These are phyloP conservation scores for Drepanosiphum platanoidis DNA, from an alignment of 2,888 invertebrate species.

Conservation along the genomic window DNA sequence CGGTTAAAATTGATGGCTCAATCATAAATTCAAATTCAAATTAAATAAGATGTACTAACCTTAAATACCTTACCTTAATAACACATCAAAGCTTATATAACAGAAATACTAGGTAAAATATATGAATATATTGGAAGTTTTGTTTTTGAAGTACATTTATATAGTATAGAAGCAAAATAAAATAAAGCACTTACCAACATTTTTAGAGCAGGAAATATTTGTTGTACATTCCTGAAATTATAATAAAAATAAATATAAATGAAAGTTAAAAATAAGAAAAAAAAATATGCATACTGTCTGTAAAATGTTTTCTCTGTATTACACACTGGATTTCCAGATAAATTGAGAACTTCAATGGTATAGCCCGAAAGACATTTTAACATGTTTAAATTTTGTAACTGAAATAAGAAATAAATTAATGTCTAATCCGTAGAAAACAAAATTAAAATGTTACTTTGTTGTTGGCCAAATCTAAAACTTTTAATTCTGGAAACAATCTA, in stretches of 20 bases:
- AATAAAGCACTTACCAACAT: slow-evolving; percentile 31
- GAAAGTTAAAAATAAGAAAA: background rate
- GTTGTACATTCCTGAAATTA: slow-evolving; percentile 22
- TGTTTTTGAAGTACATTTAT: background rate
- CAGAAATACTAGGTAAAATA: too few relatives aligned
- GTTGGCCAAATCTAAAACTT: background rate
- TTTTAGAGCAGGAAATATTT: slow-evolving; percentile 36
- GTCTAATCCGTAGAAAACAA: too few relatives aligned
- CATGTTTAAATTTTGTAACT: background rate
- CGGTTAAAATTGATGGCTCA: too few relatives aligned
- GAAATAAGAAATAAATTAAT: background rate
- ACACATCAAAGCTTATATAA: too few relatives aligned
- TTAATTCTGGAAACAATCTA: slow-evolving; percentile 35
- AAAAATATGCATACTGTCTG: background rate
- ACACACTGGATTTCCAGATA: background rate
- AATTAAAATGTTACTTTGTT: slow-evolving; percentile 22
- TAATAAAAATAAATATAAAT: background rate
- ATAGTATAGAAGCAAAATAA: background rate
- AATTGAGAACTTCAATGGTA: slow-evolving; percentile 19
- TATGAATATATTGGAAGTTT: too few relatives aligned
- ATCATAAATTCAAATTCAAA: too few relatives aligned
- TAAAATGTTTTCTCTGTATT: background rate
- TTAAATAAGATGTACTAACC: too few relatives aligned
- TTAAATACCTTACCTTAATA: too few relatives aligned
- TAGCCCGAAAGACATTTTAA: background rate